Evolutionary conservation across 2,113 vertebrate species (phyloP), one percentile per base, ranked within the genome.

Genomic region (Varanus salvator): DNA sequence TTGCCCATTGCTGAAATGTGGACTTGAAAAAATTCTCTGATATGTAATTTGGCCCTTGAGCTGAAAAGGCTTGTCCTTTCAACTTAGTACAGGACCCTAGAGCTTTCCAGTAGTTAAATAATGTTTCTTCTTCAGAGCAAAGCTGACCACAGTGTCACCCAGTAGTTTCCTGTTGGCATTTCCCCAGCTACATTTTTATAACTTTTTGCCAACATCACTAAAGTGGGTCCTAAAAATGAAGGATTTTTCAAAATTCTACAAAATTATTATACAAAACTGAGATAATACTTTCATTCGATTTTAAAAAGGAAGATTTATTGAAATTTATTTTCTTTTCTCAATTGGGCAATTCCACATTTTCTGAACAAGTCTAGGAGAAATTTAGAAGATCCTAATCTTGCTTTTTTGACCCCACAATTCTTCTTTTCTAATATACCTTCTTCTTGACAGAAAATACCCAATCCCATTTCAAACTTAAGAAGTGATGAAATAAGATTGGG

Each of bases 361-460:
- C 66, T 52, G 44, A 85, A 84, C 17, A 84, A 19, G 44, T 31
- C 44, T 50, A 15, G 14, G 2, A 29, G 19, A 27, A 68, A 85
- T 50, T 48, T 50, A 60, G 2, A 21, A 21, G 31, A 19, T 80
- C 76, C 44, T 71, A 38, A 69, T 88, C 66, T 88, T 88, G 48
- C 87, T 82, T 84, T 88, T 74, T 77, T 48, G 76, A 12, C 6
- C 21, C 1, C 31, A 8, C 11, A 4, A 60, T 50, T 76, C 17
- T 64, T 88, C 54, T 23, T 85, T 92, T 27, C 66, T 44, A 52
- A 64, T 87, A 38, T 31, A 80, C 31, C 76, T 89, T 80, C 82
- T 75, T 48, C 93, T 86, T 6, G 66, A 89, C 89, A 93, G 93
- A 93, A 95, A 80, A n/a, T 88, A 94, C 87, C 77, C 85, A 93